Evolutionary conservation across 2,113 vertebrate genomes (phyloP).

Genomic region (Actinemys pallida): DNA sequence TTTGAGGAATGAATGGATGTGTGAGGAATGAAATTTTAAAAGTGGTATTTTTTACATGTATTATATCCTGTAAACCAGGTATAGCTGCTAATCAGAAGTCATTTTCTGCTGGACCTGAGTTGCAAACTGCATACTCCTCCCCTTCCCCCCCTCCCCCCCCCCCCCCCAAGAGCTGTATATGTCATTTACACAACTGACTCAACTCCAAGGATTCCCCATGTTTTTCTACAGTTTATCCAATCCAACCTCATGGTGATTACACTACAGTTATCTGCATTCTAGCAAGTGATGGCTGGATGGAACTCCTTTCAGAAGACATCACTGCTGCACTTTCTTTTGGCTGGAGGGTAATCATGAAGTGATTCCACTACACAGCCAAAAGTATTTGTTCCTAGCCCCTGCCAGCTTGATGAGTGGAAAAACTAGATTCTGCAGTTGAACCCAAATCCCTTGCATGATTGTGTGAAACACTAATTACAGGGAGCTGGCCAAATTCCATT

Average conservation of each 20-base stretch:
- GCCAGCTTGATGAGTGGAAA: neutral
- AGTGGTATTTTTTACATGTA: neutral
- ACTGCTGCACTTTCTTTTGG: neutral
- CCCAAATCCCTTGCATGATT: neutral
- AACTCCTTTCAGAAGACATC: neutral
- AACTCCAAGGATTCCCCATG: neutral
- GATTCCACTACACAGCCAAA: fast-evolving
- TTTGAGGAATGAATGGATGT: neutral
- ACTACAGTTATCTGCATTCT: neutral
- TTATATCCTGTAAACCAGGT: conserved; percentile 21
- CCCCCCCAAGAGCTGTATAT: conserved; percentile 10
- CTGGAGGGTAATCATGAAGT: neutral
- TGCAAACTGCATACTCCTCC: neutral
- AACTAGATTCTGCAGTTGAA: neutral
- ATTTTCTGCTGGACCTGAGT: conserved; percentile 26
- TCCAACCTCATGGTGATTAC: neutral
- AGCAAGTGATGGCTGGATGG: neutral
- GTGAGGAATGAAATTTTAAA: neutral
- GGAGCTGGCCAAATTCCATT: neutral
- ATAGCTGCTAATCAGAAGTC: neutral
- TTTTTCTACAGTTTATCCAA: neutral
- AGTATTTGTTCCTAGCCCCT: neutral
- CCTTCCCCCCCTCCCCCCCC: too few relatives aligned
- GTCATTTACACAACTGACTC: conserved; percentile 16
- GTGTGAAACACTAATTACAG: neutral